Base-by-base conservation (phyloP, 2,888 invertebrate species). In the Lymantria dispar region DNA sequence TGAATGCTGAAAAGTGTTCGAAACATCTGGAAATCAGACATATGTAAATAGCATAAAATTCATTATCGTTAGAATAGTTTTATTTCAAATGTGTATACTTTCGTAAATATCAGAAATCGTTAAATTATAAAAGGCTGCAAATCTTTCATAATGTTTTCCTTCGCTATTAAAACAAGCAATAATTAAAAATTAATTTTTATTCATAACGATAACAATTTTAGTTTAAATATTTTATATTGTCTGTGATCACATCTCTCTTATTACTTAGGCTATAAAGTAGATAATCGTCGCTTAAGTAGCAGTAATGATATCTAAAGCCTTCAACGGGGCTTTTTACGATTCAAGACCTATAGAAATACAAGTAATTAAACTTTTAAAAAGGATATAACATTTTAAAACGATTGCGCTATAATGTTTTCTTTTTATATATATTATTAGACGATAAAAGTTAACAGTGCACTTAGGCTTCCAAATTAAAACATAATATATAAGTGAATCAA, bases 231-330 rank as follows among this genome's bases (percentile, higher is more conserved):
- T 50, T 57, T 13, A 50, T 59, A 58, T 42, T 45, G 56, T 50
- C 47, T 54, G 31, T 41, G 50, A 64, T 70, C 30, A 38, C 47
- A 39, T 54, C 44, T 47, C 59, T 70, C 71, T 60, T 61, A 48
- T 71, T 48, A 62, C 70, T 76, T 70, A 57, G 7, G 47, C 69
- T 70, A 57, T 70, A 60, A 67, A 65, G 61, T 58, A 71, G 75
- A 78, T 82, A 79, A 77, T 80, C 73, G 74, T 66, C 68, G 65
- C 67, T 78, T 79, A 76, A 80, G 73, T 77, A 72, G 67, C 72
- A 73, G 70, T 77, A 78, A 80, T 70, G 68, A 68, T 64, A 68
- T 65, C 64, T 73, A 78, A 74, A 70, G 74, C 77, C 70, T 79
- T 79, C 74, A 66, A 72, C 62, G 65, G 66, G 67, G 68, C 71